Conservation (phyloP, 1,140 invertebrate genomes). For the Zaprionus ghesquierei region DNA sequence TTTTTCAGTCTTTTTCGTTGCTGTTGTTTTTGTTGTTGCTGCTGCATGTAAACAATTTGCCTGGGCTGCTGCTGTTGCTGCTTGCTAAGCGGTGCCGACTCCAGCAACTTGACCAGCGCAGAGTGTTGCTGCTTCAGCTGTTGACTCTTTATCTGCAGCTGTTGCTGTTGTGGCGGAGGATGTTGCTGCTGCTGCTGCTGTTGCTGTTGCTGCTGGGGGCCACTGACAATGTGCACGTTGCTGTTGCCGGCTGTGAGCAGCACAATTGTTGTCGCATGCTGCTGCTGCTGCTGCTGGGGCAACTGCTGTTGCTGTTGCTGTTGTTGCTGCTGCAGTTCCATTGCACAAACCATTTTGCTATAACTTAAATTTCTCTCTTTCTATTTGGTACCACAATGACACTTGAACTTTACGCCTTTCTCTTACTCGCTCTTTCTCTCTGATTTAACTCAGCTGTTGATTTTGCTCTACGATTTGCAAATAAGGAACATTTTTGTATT, state of each 20-base stretch:
- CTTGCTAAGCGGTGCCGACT: constrained; percentile 74
- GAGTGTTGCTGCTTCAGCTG: constrained; percentile 80
- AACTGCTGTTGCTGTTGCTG: constrained; percentile 49
- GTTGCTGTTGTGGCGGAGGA: constrained; percentile 27
- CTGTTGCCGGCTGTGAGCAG: constrained; percentile 54
- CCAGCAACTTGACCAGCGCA: constrained; percentile 78
- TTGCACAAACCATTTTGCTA: constrained; percentile 81
- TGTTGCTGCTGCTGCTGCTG: constrained; percentile 40
- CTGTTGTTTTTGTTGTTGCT: constrained; percentile 60
- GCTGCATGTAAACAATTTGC: constrained; percentile 73
- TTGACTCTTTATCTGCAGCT: constrained; percentile 65
- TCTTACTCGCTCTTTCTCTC: constrained; percentile 51
- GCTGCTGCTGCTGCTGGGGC: constrained; percentile 47
- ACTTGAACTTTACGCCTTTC: constrained; percentile 43
- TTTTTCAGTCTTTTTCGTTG: constrained; percentile 82
- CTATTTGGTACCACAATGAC: constrained; percentile 77
- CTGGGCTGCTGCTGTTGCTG: constrained; percentile 59
- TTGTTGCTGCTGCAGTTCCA: constrained; percentile 68
- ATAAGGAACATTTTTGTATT: constrained; percentile 76
- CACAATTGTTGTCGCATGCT: constrained; percentile 69
- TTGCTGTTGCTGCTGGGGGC: constrained; percentile 43
- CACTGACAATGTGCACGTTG: constrained; percentile 60
- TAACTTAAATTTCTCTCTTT: constrained; percentile 51
- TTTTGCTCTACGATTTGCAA: constrained; percentile 72
- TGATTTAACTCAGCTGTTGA: constrained; percentile 22